phyloP scores from a whole-genome alignment of 2,797 vertebrate genomes.

The Nothura maculosa region DNA sequence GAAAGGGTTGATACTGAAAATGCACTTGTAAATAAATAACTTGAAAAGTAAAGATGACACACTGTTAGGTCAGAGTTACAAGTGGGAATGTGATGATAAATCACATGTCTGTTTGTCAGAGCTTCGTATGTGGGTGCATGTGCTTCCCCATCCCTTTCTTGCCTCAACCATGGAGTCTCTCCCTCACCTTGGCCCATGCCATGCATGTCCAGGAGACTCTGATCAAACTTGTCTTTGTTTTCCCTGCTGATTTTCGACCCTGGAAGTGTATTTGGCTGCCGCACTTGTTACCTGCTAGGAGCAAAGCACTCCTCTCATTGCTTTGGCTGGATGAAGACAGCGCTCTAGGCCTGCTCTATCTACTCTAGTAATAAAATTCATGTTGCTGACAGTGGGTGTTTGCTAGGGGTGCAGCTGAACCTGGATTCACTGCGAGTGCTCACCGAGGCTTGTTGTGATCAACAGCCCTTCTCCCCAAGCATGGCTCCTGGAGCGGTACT shows the following conservation, averaged over 20 bases:
- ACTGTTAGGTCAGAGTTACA: conserved; percentile 83
- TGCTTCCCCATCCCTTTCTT: conserved; percentile 7
- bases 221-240: background rate
- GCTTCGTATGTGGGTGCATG: conserved; percentile 41
- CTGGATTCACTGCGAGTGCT: background rate
- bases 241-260: background rate
- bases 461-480: background rate
- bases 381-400: background rate
- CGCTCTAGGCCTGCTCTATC: background rate
- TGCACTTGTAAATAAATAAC: conserved; percentile 88
- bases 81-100: conserved; percentile 77
- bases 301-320: background rate
- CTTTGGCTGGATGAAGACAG: background rate
- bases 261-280: background rate
- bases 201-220: fast-evolving
- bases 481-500: background rate
- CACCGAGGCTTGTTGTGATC: no score
- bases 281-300: background rate
- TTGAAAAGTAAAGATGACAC: conserved; percentile 82
- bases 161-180: background rate
- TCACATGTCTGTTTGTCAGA: conserved; percentile 56
- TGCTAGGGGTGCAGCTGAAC: background rate
- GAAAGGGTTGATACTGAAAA: conserved; percentile 84
- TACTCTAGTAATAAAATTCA: background rate
- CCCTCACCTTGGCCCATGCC: background rate